Base-by-base conservation (phyloP, 2,888 invertebrate species). In the Scaptomyza cyrtandrae region DNA sequence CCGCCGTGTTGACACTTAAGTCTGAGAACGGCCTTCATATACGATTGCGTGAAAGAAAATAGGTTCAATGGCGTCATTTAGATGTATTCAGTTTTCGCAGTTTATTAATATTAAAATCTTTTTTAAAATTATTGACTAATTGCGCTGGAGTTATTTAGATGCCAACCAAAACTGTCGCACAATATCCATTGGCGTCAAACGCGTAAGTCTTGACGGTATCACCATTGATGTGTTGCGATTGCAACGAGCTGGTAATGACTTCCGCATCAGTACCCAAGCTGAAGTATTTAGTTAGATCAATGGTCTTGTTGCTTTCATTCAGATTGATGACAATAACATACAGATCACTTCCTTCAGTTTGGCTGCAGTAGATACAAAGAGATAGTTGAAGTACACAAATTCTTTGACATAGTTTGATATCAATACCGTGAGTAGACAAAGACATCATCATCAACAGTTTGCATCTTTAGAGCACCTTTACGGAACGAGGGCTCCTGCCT, bases 301-400 rank as follows among this genome's bases (percentile, higher is more conserved):
- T 90, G 1, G 78, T 84, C 78, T 93, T 93, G 27, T 92, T 90
- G 14, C 86, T 86, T 6, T 86, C 86, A 0, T 92, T 93, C 31
- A 95, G 89, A 87, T 95, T 95, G 67, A 94, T 91, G 7, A 94
- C 81, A 16, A 94, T 89, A 0, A 92, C 91, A 71, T 92, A 92
- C 0, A 85, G 65, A 46, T 91, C 90, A 57, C 89, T 89, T 19
- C 79, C 89, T 0, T 64, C 2, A 52, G 86, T 82, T 69, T 91
- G 78, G 1, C 91, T 91, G 44, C 6, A 49, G n/a, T 0, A 6
- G 1, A 31, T 7, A 37, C 10, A 11, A 3, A 27, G 1, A 6
- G 5, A 14, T 3, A 2, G 13, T 39, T 31, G 1, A 6, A 48
- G 4, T 4, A 1, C 7, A 2, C 24, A 3, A 19, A 4, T 0